A percentile compares a stretch with the other conserved stretches of the same genome.
Evolutionary conservation across 1,140 invertebrate species (phyloP).

Genomic region (Pteromalus puparum): DNA sequence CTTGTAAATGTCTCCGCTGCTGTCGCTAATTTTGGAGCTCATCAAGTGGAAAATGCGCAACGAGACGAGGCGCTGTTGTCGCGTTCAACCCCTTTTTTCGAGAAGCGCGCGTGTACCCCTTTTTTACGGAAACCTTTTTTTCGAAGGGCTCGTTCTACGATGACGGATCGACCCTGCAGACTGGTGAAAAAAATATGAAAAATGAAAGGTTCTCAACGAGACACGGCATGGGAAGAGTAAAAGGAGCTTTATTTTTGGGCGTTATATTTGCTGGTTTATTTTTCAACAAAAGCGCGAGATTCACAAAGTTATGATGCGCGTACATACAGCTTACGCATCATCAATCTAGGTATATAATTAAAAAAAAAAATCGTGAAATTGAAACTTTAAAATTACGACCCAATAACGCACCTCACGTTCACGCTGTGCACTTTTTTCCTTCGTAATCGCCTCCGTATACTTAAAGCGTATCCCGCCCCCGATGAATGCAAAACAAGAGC

Average conservation of each 20-base stretch:
- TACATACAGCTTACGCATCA: no score
- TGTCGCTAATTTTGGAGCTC: conserved; percentile 59
- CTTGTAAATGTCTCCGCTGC: conserved; percentile 54
- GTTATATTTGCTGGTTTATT: not conserved
- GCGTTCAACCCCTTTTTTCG: not conserved
- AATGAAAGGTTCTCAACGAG: not conserved
- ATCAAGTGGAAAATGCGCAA: conserved; percentile 61
- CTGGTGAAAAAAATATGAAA: conserved; percentile 4
- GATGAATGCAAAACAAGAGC: conserved; percentile 68
- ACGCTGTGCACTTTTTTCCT: not conserved
- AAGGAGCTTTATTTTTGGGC: not conserved
- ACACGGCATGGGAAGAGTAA: not conserved
- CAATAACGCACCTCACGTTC: not conserved
- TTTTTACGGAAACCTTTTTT: conserved; percentile 24
- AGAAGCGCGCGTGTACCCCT: not conserved
- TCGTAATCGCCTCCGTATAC: not conserved
- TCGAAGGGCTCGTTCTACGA: conserved; percentile 21
- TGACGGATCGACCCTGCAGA: conserved; percentile 25
- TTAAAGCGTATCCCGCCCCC: conserved; percentile 59
- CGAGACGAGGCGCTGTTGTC: not conserved
- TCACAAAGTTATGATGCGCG: not conserved
- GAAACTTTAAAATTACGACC: conserved; percentile 6
- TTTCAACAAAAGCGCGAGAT: not conserved
- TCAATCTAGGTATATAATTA: no score
- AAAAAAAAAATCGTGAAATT: not conserved